Evolutionary conservation across 1,140 invertebrate genomes (phyloP).

Genomic region (Drosophila ambigua): DNA sequence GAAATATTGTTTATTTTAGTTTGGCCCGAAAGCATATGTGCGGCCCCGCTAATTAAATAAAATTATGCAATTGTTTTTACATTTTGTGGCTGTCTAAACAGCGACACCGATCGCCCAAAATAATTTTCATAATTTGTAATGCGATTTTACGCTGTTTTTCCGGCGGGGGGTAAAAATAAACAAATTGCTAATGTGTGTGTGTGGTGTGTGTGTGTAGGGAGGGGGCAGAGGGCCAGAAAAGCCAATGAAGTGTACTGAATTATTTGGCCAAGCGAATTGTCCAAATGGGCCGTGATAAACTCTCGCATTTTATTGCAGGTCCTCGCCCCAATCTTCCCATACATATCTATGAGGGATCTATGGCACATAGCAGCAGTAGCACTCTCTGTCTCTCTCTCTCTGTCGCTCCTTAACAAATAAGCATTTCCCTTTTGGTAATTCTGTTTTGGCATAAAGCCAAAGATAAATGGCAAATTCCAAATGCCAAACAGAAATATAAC

Average conservation of each 20-base stretch:
- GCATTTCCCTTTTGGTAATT: conserved; percentile 56
- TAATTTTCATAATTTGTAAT: conserved; percentile 46
- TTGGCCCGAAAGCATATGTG: neutral
- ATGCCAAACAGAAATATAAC: conserved; percentile 72
- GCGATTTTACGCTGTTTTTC: conserved; percentile 4
- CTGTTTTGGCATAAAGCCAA: conserved; percentile 75
- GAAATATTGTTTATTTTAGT: conserved; percentile 18
- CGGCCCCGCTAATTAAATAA: conserved; percentile 43
- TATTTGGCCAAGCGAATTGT: conserved; percentile 38
- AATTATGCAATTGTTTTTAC: conserved; percentile 68
- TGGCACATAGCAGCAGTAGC: conserved; percentile 4
- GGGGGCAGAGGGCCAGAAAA: conserved; percentile 6
- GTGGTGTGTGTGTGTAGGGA: no score
- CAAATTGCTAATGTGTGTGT: conserved; percentile 2
- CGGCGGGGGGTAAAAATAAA: conserved; percentile 18
- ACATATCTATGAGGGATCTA: conserved; percentile 43
- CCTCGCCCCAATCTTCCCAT: conserved; percentile 13
- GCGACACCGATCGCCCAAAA: conserved; percentile 19
- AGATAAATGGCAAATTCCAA: conserved; percentile 77
- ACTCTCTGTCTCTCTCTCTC: conserved; percentile 11
- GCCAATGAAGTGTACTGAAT: conserved; percentile 62
- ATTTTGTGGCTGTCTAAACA: conserved; percentile 46
- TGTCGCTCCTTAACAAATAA: conserved; percentile 59
- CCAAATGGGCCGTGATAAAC: conserved; percentile 59
- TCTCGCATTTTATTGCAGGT: conserved; percentile 66